Evolutionary conservation across 2,888 invertebrate species (phyloP).

Genomic region (Drosophila acutilabella): DNA sequence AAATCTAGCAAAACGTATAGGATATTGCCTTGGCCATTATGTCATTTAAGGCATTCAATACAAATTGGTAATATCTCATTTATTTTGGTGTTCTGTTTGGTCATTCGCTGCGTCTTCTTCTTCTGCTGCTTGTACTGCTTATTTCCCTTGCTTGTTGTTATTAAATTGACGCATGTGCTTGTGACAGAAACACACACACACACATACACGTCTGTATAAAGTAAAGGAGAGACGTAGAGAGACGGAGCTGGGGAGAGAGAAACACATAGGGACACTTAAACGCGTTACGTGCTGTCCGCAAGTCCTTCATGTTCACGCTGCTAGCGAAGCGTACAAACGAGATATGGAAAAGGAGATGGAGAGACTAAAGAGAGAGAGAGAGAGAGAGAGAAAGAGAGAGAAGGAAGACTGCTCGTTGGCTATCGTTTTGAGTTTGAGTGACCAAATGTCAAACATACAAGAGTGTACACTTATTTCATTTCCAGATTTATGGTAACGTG

Average conservation of each 20-base stretch:
- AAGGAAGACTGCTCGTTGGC: conserved; percentile 35
- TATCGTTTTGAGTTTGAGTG: conserved; percentile 66
- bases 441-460: conserved; percentile 79
- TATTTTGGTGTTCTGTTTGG: conserved; percentile 57
- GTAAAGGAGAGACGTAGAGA: not conserved
- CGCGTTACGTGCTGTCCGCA: conserved; percentile 51
- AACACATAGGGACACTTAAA: conserved; percentile 48
- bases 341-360: conserved; percentile 13
- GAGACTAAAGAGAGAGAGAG: not conserved
- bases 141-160: conserved; percentile 48
- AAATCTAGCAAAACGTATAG: conserved; percentile 21
- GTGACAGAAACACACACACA: conserved; percentile 48
- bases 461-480: conserved; percentile 76
- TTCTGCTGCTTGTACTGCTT: conserved; percentile 24
- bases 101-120: conserved; percentile 24
- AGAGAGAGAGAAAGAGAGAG: not conserved
- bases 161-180: conserved; percentile 70
- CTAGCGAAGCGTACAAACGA: conserved; percentile 40
- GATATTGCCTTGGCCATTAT: conserved; percentile 61
- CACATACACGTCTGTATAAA: not conserved
- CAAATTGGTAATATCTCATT: conserved; percentile 79
- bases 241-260: not conserved
- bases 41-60: conserved; percentile 73
- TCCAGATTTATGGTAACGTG: conserved; percentile 68
- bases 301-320: conserved; percentile 50